These are phyloP conservation scores for Acyrthosiphon pisum DNA, from an alignment of 1,140 invertebrate genomes.

Conservation along the genomic window DNA sequence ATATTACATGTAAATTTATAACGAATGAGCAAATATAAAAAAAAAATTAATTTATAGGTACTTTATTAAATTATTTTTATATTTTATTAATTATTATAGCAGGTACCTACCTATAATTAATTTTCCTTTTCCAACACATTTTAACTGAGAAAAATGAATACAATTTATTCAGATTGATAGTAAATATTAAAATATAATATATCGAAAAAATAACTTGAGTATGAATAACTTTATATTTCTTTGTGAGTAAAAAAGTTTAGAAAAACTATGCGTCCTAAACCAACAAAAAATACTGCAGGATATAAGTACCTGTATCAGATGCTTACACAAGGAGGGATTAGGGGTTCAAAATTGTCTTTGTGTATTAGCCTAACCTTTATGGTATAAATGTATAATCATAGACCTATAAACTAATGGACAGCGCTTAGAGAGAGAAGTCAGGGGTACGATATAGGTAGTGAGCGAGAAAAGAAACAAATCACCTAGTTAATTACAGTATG, in stretches of 20 bases:
- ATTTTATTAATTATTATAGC: background rate
- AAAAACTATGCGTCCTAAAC: background rate
- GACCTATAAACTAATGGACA: too few species aligned
- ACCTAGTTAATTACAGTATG: too few species aligned
- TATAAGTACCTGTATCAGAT: background rate
- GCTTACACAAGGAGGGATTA: too few species aligned
- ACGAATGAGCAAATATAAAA: background rate
- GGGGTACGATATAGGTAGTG: too few species aligned
- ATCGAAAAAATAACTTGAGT: background rate
- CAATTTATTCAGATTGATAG: background rate
- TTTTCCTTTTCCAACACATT: background rate
- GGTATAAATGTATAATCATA: too few species aligned
- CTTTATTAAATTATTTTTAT: background rate
- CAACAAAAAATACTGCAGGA: background rate
- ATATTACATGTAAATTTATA: background rate
- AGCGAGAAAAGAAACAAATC: too few species aligned
- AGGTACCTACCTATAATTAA: background rate
- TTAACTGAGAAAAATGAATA: background rate
- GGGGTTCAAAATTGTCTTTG: too few species aligned
- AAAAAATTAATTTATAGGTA: too few species aligned
- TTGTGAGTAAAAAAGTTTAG: background rate
- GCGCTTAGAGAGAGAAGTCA: too few species aligned
- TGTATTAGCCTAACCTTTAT: too few species aligned
- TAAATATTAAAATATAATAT: background rate
- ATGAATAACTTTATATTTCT: background rate